Evolutionary conservation across 2,888 invertebrate species (phyloP).

Genomic region (Nudaria mundana): DNA sequence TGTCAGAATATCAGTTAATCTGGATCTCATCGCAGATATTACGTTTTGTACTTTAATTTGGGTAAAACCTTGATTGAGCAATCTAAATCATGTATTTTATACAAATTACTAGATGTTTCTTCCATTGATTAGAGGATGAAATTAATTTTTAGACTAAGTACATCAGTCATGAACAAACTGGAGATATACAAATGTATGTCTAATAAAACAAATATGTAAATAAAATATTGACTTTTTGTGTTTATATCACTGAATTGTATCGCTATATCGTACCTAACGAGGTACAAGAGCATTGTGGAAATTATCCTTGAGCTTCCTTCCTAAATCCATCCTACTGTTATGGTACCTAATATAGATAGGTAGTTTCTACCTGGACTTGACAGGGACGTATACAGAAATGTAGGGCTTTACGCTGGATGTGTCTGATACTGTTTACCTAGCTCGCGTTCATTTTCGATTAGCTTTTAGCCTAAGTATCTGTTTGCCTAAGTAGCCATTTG

Average conservation of each 20-base stretch:
- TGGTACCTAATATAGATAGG: no score
- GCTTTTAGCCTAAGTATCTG: no score
- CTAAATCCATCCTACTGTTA: no score
- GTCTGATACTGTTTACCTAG: no score
- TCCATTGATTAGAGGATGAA: conserved; percentile 73
- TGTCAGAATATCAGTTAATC: conserved; percentile 47
- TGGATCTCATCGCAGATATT: conserved; percentile 75
- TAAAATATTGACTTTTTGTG: conserved; percentile 74
- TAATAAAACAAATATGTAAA: conserved; percentile 75
- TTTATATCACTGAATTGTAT: conserved; percentile 36
- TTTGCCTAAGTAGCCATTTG: no score
- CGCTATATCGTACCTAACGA: conserved; percentile 1
- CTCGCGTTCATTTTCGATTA: no score
- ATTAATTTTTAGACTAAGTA: conserved; percentile 66
- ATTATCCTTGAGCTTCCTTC: neutral
- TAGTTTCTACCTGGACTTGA: no score
- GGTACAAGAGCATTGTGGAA: neutral
- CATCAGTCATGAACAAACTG: conserved; percentile 77
- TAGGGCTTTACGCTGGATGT: no score
- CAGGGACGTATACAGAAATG: no score
- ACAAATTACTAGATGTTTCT: conserved; percentile 71
- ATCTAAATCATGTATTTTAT: conserved; percentile 79
- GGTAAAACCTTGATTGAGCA: conserved; percentile 61
- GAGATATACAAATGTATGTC: conserved; percentile 76
- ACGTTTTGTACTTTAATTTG: conserved; percentile 73